Conservation (phyloP, 2,797 vertebrate genomes). For the Picus viridis region DNA sequence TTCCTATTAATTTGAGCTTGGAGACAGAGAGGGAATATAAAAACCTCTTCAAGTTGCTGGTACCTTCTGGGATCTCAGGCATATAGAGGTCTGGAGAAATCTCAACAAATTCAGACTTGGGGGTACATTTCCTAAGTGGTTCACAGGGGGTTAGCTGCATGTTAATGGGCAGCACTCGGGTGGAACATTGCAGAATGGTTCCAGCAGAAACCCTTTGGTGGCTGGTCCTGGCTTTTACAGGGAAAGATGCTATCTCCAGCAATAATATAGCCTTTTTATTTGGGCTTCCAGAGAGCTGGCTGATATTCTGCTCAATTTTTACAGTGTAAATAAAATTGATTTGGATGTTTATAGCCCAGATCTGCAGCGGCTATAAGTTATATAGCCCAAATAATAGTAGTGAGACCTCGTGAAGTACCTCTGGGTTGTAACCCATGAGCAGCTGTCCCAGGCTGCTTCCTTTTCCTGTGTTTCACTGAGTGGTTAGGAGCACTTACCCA, state of each 20-base stretch:
- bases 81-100: background rate
- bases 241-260: background rate
- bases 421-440: background rate
- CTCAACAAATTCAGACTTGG: background rate
- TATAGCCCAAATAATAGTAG: background rate
- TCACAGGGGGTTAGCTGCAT: background rate
- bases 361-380: background rate
- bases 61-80: slow-evolving; percentile 21
- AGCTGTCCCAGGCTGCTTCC: background rate
- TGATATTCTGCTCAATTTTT: background rate
- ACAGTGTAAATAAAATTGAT: slow-evolving; percentile 7
- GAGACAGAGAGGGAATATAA: slow-evolving; percentile 26
- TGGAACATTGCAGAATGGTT: background rate
- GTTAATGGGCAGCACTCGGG: background rate
- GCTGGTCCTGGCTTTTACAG: background rate
- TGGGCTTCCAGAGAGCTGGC: background rate
- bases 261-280: background rate
- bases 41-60: background rate
- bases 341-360: background rate
- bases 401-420: background rate
- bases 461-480: background rate
- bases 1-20: slow-evolving; percentile 30
- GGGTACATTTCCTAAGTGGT: background rate
- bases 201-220: background rate
- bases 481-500: background rate